A percentile compares a stretch with the other conserved stretches of the same genome.
Evolutionary conservation across 2,888 invertebrate species (phyloP).

Genomic region (Acleris holmiana): DNA sequence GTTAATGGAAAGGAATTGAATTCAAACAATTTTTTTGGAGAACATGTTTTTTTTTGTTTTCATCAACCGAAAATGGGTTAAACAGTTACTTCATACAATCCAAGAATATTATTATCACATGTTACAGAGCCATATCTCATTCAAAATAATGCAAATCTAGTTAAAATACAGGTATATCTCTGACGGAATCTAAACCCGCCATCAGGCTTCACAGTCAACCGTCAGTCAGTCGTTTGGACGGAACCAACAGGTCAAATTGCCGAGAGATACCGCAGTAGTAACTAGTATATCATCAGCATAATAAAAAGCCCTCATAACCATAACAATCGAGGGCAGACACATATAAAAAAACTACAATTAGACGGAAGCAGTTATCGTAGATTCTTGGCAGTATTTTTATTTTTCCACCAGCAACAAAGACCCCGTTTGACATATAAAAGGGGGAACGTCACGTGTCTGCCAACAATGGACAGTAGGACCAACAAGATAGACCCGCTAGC

Average conservation of each 20-base stretch:
- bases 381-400: slow-evolving; percentile 54
- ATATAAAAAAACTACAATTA: slow-evolving; percentile 54
- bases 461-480: slow-evolving; percentile 41
- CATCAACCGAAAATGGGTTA: neutral
- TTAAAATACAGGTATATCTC: too few relatives aligned
- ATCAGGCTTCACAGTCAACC: too few relatives aligned
- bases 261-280: neutral
- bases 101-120: too few relatives aligned
- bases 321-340: slow-evolving; percentile 51
- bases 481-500: neutral
- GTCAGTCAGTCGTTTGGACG: too few relatives aligned
- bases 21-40: too few relatives aligned
- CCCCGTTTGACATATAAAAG: slow-evolving; percentile 31
- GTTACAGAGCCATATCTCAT: too few relatives aligned
- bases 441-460: slow-evolving; percentile 19
- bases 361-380: slow-evolving; percentile 54
- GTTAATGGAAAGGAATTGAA: too few relatives aligned
- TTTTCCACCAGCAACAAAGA: slow-evolving; percentile 45
- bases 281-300: slow-evolving; percentile 10
- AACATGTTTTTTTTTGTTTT: too few relatives aligned
- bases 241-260: too few relatives aligned
- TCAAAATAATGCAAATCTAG: too few relatives aligned
- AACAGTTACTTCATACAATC: too few relatives aligned
- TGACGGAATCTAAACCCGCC: too few relatives aligned
- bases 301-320: slow-evolving; percentile 48